Base-by-base conservation (phyloP, 2,888 invertebrate genomes). In the Papilio elwesi region DNA sequence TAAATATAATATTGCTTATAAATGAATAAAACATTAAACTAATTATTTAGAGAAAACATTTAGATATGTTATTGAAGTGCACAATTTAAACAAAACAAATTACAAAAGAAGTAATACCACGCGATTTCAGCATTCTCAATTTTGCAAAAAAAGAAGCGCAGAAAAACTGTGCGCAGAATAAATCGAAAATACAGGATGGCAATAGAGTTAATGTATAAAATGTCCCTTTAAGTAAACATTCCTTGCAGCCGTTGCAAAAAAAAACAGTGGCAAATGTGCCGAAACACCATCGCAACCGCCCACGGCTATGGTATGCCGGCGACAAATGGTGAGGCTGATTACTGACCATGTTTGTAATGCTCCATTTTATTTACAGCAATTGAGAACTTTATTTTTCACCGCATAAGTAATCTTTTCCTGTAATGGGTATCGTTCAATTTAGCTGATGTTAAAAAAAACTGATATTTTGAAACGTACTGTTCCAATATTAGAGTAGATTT, bases 271-370 rank as follows among this genome's bases (percentile, higher is more conserved):
- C 51, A 75, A 71, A 78, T 63, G 77, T 74, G 71, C 74, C 70
- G 75, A 77, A 77, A 77, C 76, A 78, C 79, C 80, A 81, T 79
- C 78, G 80, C 76, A 77, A 74, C 62, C 47, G 43, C 48, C 57
- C 43, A 26, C 15, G 43, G 59, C 49, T 63, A 26, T 70, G 76
- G 78, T 78, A 80, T 80, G 81, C 79, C 79, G 80, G 78, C 80
- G 81, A 83, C 83, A 85, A 83, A 83, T 81, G 81, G 81, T 78
- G 80, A 81, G 82, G 83, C 82, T 82, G 82, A 85, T 84, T 52
- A 57, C 59, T 66, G 43, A 66, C 66, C 64, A 43, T 63, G 59
- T 51, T 64, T 59, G 36, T 49, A 26, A 52, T 49, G 16, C 49
- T 1, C 48, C 48, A 49, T 59, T 57, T 49, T 59, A 26, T 6